phyloP scores from a whole-genome alignment of 2,888 invertebrate species.

The Myathropa florea region DNA sequence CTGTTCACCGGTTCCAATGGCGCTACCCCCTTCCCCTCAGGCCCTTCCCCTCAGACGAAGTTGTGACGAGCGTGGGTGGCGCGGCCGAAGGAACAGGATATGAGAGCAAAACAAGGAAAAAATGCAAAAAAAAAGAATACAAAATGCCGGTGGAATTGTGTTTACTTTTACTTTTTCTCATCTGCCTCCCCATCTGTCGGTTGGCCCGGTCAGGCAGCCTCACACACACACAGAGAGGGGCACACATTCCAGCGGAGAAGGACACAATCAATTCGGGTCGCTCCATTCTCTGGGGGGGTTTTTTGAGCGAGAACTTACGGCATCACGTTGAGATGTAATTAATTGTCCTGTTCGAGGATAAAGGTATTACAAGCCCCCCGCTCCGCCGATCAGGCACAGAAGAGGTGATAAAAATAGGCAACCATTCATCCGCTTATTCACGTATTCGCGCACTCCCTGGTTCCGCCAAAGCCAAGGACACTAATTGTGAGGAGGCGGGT shows the following conservation, averaged over 20 bases:
- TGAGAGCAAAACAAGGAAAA: slow-evolving; percentile 26
- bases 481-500: slow-evolving; percentile 2
- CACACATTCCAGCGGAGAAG: not conserved
- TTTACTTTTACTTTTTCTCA: slow-evolving; percentile 61
- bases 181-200: not conserved
- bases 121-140: slow-evolving; percentile 10
- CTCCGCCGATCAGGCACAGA: not conserved
- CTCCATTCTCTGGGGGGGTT: slow-evolving; percentile 4
- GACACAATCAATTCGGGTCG: slow-evolving; percentile 28
- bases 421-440: slow-evolving; percentile 22
- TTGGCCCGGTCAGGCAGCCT: not conserved
- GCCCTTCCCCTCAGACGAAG: not conserved
- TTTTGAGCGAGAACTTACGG: not conserved
- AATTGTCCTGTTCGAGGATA: slow-evolving; percentile 61
- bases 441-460: slow-evolving; percentile 6
- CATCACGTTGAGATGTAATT: slow-evolving; percentile 58
- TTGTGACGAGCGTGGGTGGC: not conserved
- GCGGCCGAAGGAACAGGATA: slow-evolving; percentile 8
- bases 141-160: slow-evolving; percentile 62
- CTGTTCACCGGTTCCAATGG: slow-evolving; percentile 42
- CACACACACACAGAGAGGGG: not conserved
- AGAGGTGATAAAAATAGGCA: slow-evolving; percentile 43
- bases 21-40: not conserved
- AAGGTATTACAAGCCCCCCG: slow-evolving; percentile 27
- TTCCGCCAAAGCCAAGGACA: slow-evolving; percentile 5